Evolutionary conservation across 2,888 invertebrate genomes (phyloP), one percentile per base, ranked within the genome.

Genomic region (Sympetrum striolatum): DNA sequence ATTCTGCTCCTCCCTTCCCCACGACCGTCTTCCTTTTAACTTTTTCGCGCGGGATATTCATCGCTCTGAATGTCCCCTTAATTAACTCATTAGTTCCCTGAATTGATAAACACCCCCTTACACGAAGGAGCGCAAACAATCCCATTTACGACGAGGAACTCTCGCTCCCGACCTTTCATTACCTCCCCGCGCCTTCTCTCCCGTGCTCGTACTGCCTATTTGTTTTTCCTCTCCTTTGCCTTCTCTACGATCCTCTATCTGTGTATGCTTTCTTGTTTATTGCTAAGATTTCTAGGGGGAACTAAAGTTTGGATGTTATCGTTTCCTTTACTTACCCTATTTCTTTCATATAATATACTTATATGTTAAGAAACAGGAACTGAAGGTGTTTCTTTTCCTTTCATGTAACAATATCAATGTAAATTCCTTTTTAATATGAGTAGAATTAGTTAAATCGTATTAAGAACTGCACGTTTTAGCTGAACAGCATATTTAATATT

Each of bases 61-160:
- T 94, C 94, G 94, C 94, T 93, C 93, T 94, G 94, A 94, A 94
- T 94, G 94, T 94, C 93, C 94, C 94, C 94, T 94, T 94, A 94
- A 94, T 94, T 94, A 94, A 94, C 94, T 94, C 94, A 94, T 94
- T 94, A 94, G 94, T 93, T 94, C 93, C 94, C 94, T 94, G 94
- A 94, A 94, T 94, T 94, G 94, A 94, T 94, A 93, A 90, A 90
- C 80, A 90, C 90, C 90, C 90, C 80, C 90, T 81, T 58, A 53
- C 90, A 53, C 90, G 44, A 90, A 73, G 86, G 35, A 86, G 58
- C 86, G 86, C 86, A 86, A 86, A 86, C 86, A 86, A 60, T 86
- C 86, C 86, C 86, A 86, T 86, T 86, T 64, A 60, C 86, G 86
- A 31, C 60, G 60, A 60, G 15, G 82, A 58, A 35, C 58, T 48